Evolutionary conservation across 2,888 invertebrate species (phyloP).

Genomic region (Blastobasis lacticolella): DNA sequence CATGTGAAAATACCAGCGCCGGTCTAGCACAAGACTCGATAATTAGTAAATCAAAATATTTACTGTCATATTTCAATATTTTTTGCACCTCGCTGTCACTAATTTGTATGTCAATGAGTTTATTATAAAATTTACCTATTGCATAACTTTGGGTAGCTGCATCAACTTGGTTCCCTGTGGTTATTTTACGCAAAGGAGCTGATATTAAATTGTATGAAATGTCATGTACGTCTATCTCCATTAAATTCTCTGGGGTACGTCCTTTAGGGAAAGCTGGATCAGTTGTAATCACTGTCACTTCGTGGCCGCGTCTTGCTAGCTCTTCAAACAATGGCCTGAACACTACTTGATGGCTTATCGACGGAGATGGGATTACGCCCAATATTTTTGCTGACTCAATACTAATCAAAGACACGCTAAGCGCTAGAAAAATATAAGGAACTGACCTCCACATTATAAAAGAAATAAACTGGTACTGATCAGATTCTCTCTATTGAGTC

Average conservation of each 20-base stretch:
- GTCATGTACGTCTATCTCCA: constrained; percentile 42
- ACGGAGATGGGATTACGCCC: constrained; percentile 33
- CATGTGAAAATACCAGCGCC: too few relatives aligned
- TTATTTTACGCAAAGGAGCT: constrained; percentile 6
- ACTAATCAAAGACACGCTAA: too few relatives aligned
- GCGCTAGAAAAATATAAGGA: too few relatives aligned
- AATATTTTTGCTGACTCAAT: constrained; percentile 32
- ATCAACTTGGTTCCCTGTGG: constrained; percentile 6
- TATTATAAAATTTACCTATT: background rate
- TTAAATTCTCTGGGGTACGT: constrained; percentile 29
- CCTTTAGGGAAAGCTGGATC: constrained; percentile 29
- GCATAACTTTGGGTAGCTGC: background rate
- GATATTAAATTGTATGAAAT: constrained; percentile 26
- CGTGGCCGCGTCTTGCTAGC: constrained; percentile 45
- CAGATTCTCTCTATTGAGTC: too few relatives aligned
- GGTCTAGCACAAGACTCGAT: too few relatives aligned
- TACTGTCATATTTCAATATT: too few relatives aligned
- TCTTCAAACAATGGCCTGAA: constrained; percentile 35
- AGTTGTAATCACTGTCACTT: constrained; percentile 43
- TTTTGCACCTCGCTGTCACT: constrained; percentile 9
- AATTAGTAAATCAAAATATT: too few relatives aligned
- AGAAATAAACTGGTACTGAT: too few relatives aligned
- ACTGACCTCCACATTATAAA: too few relatives aligned
- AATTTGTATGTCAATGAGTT: constrained; percentile 10
- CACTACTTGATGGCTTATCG: constrained; percentile 42